Conservation (phyloP, 1,140 invertebrate genomes). For the Lineus longissimus region DNA sequence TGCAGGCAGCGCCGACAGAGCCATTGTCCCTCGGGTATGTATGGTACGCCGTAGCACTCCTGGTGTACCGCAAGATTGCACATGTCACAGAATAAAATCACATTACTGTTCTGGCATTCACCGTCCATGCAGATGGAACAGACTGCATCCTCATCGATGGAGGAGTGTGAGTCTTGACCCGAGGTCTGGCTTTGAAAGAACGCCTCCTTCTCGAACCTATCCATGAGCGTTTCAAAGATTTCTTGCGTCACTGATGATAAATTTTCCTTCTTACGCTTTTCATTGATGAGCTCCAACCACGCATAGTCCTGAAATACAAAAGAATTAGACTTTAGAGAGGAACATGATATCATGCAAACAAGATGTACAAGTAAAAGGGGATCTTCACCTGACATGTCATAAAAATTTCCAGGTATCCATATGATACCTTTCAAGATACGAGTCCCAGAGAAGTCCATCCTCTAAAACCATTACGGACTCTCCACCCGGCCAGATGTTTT, state of each 20-base stretch:
- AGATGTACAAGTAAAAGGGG: no score
- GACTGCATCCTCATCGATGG: constrained; percentile 91
- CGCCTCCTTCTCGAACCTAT: constrained; percentile 94
- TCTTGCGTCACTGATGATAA: constrained; percentile 56
- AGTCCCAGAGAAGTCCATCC: no score
- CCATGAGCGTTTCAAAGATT: constrained; percentile 91
- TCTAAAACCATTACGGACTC: no score
- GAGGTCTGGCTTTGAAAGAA: constrained; percentile 71
- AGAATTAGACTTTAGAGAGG: no score
- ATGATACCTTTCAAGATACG: no score
- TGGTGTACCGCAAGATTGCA: constrained; percentile 98
- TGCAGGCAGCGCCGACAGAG: constrained; percentile 90
- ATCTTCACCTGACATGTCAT: no score
- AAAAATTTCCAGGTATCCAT: no score
- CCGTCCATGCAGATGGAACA: constrained; percentile 89
- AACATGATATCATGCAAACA: no score
- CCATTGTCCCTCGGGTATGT: constrained; percentile 99
- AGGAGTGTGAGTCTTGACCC: constrained; percentile 40
- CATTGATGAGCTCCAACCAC: constrained; percentile 86
- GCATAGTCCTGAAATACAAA: constrained; percentile 66
- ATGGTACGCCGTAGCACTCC: constrained; percentile 98
- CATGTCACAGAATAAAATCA: constrained; percentile 98
- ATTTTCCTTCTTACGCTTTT: constrained; percentile 55
- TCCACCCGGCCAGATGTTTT: no score
- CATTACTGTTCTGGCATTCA: constrained; percentile 95